A percentile compares a stretch with the other conserved stretches of the same genome.
Evolutionary conservation across 2,888 invertebrate species (phyloP).

Genomic region (Linnaemya tessellans): DNA sequence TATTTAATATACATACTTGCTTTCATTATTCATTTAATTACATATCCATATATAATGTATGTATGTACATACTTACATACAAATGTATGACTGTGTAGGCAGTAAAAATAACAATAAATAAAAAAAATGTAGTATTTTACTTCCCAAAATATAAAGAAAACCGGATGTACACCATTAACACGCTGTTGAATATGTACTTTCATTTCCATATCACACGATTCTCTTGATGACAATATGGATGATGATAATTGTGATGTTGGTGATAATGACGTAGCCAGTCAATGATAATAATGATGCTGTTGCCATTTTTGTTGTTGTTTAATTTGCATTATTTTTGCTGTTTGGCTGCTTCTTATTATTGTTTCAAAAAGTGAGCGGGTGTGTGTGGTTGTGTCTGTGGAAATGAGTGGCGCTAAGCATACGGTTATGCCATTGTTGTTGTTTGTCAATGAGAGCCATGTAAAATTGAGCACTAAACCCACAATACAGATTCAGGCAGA

Average conservation of each 20-base stretch:
- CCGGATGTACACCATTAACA: constrained; percentile 68
- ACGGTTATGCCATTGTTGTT: constrained; percentile 20
- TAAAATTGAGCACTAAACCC: constrained; percentile 37
- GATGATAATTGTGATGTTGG: constrained; percentile 16
- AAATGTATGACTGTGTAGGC: neutral
- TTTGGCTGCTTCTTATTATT: constrained; percentile 15
- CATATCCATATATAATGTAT: no score
- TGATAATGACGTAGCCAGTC: constrained; percentile 39
- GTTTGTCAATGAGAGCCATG: constrained; percentile 29
- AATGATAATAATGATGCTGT: constrained; percentile 40
- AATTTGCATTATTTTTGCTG: constrained; percentile 20
- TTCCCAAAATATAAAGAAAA: constrained; percentile 49
- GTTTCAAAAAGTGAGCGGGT: neutral
- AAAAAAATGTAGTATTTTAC: constrained; percentile 35
- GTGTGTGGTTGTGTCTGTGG: constrained; percentile 1
- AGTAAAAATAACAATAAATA: constrained; percentile 8
- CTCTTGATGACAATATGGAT: constrained; percentile 19
- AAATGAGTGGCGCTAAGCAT: constrained; percentile 56
- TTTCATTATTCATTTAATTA: no score
- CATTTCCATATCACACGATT: constrained; percentile 60
- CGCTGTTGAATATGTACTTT: constrained; percentile 69
- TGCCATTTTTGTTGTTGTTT: neutral
- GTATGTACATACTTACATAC: no score
- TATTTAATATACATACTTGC: no score
- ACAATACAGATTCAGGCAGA: neutral